Base-by-base conservation (phyloP, 1,140 invertebrate species). In the Acromyrmex heyeri region DNA sequence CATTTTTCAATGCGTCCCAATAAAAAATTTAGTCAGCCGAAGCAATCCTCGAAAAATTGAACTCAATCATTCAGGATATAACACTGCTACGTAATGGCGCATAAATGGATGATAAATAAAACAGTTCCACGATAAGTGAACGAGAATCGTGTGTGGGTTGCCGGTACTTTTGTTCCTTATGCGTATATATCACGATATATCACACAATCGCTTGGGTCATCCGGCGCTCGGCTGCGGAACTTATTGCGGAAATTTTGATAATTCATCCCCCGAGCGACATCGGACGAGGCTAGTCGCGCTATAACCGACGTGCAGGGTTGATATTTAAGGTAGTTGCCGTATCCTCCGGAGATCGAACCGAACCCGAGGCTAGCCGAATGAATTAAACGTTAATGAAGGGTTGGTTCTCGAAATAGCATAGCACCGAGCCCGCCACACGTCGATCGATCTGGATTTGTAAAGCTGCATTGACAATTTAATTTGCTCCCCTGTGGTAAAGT, bases 241-340 rank as follows among this genome's bases (percentile, higher is more conserved):
- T 78, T 85, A 77, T 89, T 85, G 85, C 89, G 78, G 87, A 87
- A 91, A 85, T 92, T 91, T 92, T 87, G 85, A 92, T 91, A 91
- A 92, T 90, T 92, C 83, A 91, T 91, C 73, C 59, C 53, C 24
- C 69, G 67, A 62, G 57, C 30, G 55, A 61, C 59, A 59, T 55
- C 6, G 30, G 30, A 34, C 62, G 64, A 21, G 27, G 27, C 53
- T 34, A 18, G 27, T 2, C 62, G 27, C 61, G 67, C 12, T 70
- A 38, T 69, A 87, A 48, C 50, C 48, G 21, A 21, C 65, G 48
- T 27, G 48, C 48, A 59, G 48, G 34, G 14, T 77, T 67, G 78
- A 90, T 90, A 70, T 90, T 90, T 73, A 85, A 75, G 67, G 27
- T 65, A 65, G 30, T 34, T 53, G 61, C 48, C 69, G 75, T 76